Conservation (phyloP, 2,797 vertebrate species). For the Pitangus sulphuratus region DNA sequence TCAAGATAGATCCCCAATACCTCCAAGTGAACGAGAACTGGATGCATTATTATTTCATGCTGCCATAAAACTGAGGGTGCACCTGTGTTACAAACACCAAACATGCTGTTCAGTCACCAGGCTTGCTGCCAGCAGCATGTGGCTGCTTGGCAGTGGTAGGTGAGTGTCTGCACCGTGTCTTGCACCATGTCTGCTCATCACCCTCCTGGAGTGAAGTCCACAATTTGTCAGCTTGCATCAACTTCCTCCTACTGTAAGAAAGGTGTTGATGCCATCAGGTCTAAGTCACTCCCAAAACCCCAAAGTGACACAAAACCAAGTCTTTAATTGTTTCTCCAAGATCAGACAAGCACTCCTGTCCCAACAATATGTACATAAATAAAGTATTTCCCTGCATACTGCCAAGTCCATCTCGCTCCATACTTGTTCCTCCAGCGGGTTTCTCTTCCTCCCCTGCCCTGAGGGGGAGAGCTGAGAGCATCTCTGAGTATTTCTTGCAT, state of each 20-base stretch:
- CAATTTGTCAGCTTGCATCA: background rate
- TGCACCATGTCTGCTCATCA: background rate
- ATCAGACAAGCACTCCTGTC: background rate
- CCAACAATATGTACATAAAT: background rate
- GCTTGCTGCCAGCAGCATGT: background rate
- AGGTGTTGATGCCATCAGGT: background rate
- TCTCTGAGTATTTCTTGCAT: background rate
- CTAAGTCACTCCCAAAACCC: background rate
- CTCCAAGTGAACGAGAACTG: background rate
- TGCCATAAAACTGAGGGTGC: background rate
- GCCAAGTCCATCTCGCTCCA: background rate
- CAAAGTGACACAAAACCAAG: background rate
- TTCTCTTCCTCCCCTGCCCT: background rate
- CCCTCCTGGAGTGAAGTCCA: background rate
- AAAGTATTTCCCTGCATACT: background rate
- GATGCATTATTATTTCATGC: background rate
- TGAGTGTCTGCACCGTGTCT: accelerated
- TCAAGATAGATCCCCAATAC: background rate
- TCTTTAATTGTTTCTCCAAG: background rate
- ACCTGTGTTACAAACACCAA: background rate
- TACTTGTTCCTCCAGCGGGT: background rate
- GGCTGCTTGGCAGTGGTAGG: background rate
- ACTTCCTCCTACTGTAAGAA: background rate
- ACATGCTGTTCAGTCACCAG: background rate
- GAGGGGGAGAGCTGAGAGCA: background rate